Base-by-base conservation (phyloP, 2,888 invertebrate genomes). In the Nomada ruficornis region DNA sequence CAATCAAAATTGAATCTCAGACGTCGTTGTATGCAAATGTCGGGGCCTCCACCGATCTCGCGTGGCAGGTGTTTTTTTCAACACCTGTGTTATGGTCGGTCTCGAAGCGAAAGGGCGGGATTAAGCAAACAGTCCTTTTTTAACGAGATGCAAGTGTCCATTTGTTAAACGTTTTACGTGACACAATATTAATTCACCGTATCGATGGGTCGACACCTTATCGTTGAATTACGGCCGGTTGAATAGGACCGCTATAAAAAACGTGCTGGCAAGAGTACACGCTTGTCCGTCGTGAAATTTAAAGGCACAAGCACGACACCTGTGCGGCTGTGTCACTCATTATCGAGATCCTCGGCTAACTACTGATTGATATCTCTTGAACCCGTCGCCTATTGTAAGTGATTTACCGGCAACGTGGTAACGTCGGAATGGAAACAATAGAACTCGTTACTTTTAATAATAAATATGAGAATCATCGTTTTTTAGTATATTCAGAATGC, bases 41-140 rank as follows among this genome's bases (percentile, higher is more conserved):
- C 36, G 62, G 15, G 26, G 68, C 57, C 63, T 15, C 23, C 15
- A 13, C 44, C 15, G 63, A 52, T 62, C 36, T 44, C 55, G 42
- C 54, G 18, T 52, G 72, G 80, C 86, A 87, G 87, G 80, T 87
- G 87, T 79, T 65, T 36, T 20, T 52, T 70, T 71, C 60, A 55
- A 84, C 84, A 87, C 82, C 82, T 86, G 88, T 85, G 72, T 20
- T 42, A 52, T 15, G 52, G 73, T 59, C 72, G 18, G 68, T 36
- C 18, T n/a, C 15, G 36, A 36, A 23, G 29, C 26, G 59, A 62
- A 44, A 60, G 54, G 78, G 29, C 36, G 67, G 72, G 77, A 74
- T 85, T 81, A 73, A 88, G 79, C 60, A 67, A 80, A 82, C 70
- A 80, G 29, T 57, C 59, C 83, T 86, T 85, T 80, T 71, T 57